These are phyloP conservation scores for Junco hyemalis DNA, from an alignment of 2,113 vertebrate genomes.

Conservation along the genomic window DNA sequence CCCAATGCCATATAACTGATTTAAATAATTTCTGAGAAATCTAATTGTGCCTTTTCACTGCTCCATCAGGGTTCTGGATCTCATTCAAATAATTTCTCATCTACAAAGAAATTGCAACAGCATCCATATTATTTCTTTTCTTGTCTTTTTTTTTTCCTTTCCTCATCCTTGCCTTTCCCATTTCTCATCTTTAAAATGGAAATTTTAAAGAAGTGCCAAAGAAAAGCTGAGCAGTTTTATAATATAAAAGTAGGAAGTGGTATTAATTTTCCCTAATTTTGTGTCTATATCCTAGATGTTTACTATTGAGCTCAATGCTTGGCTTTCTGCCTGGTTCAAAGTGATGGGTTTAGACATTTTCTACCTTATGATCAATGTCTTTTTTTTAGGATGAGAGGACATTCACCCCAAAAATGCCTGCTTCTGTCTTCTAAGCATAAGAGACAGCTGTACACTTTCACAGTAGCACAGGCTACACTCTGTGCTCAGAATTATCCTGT, in stretches of 20 bases:
- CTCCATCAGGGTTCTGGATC: not conserved
- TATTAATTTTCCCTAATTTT: not conserved
- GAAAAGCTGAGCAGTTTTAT: not conserved
- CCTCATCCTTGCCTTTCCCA: not conserved
- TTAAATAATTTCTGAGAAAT: not conserved
- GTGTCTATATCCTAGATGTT: not conserved
- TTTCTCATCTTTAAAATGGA: not conserved
- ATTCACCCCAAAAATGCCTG: not conserved
- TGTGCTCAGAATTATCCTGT: not conserved
- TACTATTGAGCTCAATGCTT: not conserved
- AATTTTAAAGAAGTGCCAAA: not conserved
- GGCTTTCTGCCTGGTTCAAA: not conserved
- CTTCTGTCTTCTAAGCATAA: not conserved
- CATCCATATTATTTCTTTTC: not conserved
- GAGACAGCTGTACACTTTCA: not conserved
- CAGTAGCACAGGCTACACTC: not conserved
- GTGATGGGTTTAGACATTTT: not conserved
- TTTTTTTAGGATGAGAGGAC: not conserved
- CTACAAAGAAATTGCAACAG: not conserved
- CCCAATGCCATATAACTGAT: not conserved
- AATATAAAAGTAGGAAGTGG: not conserved
- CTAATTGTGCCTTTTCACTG: not conserved
- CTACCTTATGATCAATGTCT: not conserved
- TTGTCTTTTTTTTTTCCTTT: not conserved
- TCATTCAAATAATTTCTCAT: not conserved